Evolutionary conservation across 2,113 vertebrate genomes (phyloP), one percentile per base, ranked within the genome.

Genomic region (Spea bombifrons): DNA sequence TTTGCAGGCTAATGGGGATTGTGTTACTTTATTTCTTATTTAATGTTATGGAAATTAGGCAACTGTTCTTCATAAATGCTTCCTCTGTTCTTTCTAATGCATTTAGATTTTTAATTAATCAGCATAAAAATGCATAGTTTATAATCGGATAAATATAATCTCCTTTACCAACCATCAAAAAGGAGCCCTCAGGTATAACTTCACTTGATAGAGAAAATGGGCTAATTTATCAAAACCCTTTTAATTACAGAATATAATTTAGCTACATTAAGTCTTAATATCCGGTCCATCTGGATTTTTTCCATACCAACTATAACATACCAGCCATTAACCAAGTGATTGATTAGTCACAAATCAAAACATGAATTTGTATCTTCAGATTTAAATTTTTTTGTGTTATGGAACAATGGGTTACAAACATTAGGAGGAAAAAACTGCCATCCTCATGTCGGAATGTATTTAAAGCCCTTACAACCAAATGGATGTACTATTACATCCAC

Each of bases 171-270:
- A 13, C 71, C 50, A 75, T 83, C 78, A 83, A 70, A 81, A 61
- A 30, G 65, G 57, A 59, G 66, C 0, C 5, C 69, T 81, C 70
- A 85, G 74, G 80, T 83, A 69, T 81, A 75, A 46, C 1, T 7
- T 73, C 47, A 76, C 86, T 86, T 81, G 78, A 80, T 84, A 67
- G 83, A 55, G 73, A 65, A 71, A 61, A 76, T 57, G 75, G 70
- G 82, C 81, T 84, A 3, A 85, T 86, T 84, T 82, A 77, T 85
- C 73, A 50, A 49, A 81, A 57, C 74, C 84, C 84, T 86, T 87
- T 84, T 65, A 83, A 85, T 88, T 85, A 86, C 48, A 74, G 83
- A 85, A 75, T 63, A 15, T 12, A 83, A 75, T 84, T 81, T 74
- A 82, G 57, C 59, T 71, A 64, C 78, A 82, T 87, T 63, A 71